phyloP scores from a whole-genome alignment of 2,888 invertebrate genomes.

The Macaria notata region DNA sequence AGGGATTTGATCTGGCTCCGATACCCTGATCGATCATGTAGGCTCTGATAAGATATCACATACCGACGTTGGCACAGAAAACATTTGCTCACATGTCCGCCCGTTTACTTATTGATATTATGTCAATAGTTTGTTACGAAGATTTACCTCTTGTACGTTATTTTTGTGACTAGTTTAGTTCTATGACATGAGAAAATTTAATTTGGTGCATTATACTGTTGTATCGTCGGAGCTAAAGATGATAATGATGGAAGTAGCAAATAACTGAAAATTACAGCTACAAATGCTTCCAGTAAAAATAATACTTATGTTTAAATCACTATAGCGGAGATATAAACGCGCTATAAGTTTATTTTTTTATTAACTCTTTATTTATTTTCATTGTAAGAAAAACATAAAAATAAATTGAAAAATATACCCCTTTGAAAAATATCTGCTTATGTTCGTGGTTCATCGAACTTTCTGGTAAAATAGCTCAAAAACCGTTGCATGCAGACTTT shows the following conservation, averaged over 20 bases:
- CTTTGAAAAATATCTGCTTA: not conserved
- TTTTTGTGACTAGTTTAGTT: too few relatives aligned
- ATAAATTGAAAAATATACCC: not conserved
- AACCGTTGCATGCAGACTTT: not conserved
- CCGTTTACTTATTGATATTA: constrained; percentile 22
- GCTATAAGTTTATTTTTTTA: too few relatives aligned
- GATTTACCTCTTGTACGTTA: not conserved
- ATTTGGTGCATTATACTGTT: too few relatives aligned
- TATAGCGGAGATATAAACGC: too few relatives aligned
- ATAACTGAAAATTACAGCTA: too few relatives aligned
- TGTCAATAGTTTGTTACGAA: constrained; percentile 1
- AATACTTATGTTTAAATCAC: too few relatives aligned
- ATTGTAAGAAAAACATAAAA: too few relatives aligned
- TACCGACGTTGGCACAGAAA: constrained; percentile 36
- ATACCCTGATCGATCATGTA: constrained; percentile 36
- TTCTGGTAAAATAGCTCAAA: not conserved
- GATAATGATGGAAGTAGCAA: too few relatives aligned
- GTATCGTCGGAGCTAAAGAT: too few relatives aligned
- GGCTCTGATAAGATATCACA: constrained; percentile 33
- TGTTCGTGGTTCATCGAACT: not conserved
- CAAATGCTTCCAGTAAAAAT: too few relatives aligned
- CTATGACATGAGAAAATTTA: too few relatives aligned
- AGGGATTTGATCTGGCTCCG: constrained; percentile 26
- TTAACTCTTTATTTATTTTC: too few relatives aligned
- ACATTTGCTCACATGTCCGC: constrained; percentile 39